These are phyloP conservation scores for Nymphalis polychloros DNA, from an alignment of 2,888 invertebrate genomes.

Conservation along the genomic window DNA sequence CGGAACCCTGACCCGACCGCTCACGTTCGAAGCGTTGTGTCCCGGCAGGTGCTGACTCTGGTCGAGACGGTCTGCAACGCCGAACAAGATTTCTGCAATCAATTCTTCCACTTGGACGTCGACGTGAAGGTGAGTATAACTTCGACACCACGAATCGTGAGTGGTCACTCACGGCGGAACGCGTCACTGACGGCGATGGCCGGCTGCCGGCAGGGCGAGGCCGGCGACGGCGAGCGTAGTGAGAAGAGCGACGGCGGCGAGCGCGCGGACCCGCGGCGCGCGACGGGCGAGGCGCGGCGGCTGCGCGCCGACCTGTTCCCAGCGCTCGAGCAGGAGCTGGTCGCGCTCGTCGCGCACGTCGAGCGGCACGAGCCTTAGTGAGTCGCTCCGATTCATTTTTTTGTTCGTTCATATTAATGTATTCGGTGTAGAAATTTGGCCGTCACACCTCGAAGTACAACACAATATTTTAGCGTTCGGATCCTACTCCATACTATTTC, in stretches of 20 bases:
- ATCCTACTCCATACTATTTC: too few relatives aligned
- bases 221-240: slow-evolving; percentile 49
- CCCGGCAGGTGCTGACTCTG: slow-evolving; percentile 87
- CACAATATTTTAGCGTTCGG: too few relatives aligned
- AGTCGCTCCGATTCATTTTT: slow-evolving; percentile 59
- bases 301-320: slow-evolving; percentile 96
- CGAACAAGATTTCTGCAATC: slow-evolving; percentile 96
- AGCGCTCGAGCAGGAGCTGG: slow-evolving; percentile 91
- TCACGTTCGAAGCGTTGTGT: neutral
- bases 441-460: too few relatives aligned
- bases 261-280: slow-evolving; percentile 44
- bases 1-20: too few relatives aligned
- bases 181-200: slow-evolving; percentile 43
- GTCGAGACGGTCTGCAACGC: slow-evolving; percentile 95
- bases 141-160: neutral
- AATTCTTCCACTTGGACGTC: slow-evolving; percentile 92
- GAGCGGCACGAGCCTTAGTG: slow-evolving; percentile 95
- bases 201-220: slow-evolving; percentile 45
- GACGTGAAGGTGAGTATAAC: slow-evolving; percentile 61
- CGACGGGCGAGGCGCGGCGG: slow-evolving; percentile 84
- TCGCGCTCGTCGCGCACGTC: slow-evolving; percentile 91
- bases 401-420: too few relatives aligned
- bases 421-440: too few relatives aligned
- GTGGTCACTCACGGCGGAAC: neutral
- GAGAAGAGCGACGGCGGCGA: slow-evolving; percentile 43